phyloP scores from a whole-genome alignment of 1,140 invertebrate species.

The Pogonomyrmex barbatus region DNA sequence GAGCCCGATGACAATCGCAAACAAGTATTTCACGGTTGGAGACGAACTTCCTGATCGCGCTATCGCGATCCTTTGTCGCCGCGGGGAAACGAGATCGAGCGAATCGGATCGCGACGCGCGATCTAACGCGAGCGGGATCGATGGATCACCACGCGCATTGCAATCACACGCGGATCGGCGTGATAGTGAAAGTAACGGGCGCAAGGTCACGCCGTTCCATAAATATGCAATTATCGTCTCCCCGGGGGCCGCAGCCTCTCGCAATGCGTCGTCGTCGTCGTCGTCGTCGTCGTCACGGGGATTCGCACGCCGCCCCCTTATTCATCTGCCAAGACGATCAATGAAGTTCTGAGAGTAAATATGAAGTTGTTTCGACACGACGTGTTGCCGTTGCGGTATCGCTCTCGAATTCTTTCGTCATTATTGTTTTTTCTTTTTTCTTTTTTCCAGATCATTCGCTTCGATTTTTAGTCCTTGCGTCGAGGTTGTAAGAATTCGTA shows the following conservation, averaged over 20 bases:
- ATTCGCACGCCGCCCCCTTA: constrained; percentile 49
- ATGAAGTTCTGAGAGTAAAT: constrained; percentile 52
- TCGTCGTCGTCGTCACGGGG: neutral
- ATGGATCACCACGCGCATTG: neutral
- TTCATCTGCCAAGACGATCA: constrained; percentile 66
- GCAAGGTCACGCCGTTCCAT: constrained; percentile 60
- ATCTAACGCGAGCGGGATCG: neutral
- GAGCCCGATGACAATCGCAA: neutral
- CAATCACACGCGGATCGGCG: constrained; percentile 28
- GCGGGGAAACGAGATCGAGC: neutral
- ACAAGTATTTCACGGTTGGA: neutral
- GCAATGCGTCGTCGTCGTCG: neutral
- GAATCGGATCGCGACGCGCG: neutral
- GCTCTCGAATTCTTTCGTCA: neutral
- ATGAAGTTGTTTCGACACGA: constrained; percentile 37
- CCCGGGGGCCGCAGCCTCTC: constrained; percentile 46
- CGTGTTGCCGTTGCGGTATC: constrained; percentile 20
- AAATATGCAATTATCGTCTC: constrained; percentile 70
- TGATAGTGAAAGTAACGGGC: constrained; percentile 61
- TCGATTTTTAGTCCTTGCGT: neutral
- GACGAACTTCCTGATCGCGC: neutral
- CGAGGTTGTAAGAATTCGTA: neutral
- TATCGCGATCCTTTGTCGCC: neutral
- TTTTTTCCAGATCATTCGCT: neutral
- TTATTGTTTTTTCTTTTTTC: neutral